Percentiles rank a stretch among this genome's conserved stretches.
Evolutionary conservation across 2,113 vertebrate species (phyloP).

Genomic region (Sclerurus mexicanus): DNA sequence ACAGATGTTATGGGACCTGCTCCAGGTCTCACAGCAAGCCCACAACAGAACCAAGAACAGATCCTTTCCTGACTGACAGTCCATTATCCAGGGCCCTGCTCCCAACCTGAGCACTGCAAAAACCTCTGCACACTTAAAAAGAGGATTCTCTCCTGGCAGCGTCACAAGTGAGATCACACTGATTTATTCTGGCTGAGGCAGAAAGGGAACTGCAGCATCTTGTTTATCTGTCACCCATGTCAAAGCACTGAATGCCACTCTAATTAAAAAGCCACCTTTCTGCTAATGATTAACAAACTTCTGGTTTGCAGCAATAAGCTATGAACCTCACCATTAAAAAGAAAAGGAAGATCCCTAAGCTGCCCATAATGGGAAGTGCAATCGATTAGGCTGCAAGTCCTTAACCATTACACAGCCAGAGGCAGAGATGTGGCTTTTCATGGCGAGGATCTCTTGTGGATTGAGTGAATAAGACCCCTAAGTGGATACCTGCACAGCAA

Average conservation of each 20-base stretch:
- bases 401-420: neutral
- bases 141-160: neutral
- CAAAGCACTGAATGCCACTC: neutral
- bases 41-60: neutral
- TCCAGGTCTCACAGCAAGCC: constrained; percentile 27
- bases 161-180: neutral
- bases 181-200: neutral
- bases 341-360: neutral
- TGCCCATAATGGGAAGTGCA: neutral
- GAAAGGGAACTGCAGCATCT: neutral
- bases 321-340: neutral
- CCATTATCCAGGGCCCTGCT: neutral
- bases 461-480: neutral
- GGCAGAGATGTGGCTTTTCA: neutral
- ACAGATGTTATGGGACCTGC: constrained; percentile 28
- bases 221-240: neutral
- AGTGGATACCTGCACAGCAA: neutral
- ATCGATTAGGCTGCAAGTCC: neutral
- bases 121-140: neutral
- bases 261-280: constrained; percentile 25
- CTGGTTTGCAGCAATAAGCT: neutral
- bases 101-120: neutral
- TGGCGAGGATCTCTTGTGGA: neutral
- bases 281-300: constrained; percentile 13
- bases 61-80: neutral